A percentile compares a stretch with the other conserved stretches of the same genome.
Evolutionary conservation across 2,797 vertebrate genomes (phyloP).

Genomic region (Urocyon cinereoargenteus): DNA sequence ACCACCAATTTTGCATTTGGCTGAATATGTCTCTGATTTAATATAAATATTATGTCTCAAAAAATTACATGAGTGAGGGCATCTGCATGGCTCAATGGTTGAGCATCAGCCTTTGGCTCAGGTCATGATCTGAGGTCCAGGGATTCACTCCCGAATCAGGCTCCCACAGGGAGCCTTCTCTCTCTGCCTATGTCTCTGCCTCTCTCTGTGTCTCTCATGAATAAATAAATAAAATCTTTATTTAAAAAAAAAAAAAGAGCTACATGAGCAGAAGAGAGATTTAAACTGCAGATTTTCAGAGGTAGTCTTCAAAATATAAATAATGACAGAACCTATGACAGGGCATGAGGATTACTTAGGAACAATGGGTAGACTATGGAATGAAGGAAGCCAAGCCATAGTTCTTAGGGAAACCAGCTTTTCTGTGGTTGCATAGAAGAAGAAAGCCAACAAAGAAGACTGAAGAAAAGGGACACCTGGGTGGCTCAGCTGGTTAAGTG

Average conservation of each 20-base stretch:
- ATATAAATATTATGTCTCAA: constrained; percentile 71
- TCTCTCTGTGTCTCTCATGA: too few species aligned
- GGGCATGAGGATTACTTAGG: neutral
- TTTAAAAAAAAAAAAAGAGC: too few species aligned
- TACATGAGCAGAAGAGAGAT: neutral
- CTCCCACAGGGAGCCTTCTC: too few species aligned
- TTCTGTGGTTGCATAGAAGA: neutral
- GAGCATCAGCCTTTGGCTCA: too few species aligned
- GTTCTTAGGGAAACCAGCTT: neutral
- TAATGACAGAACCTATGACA: neutral
- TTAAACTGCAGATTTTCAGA: neutral
- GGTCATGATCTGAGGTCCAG: too few species aligned
- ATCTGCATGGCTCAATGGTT: too few species aligned
- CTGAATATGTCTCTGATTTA: neutral
- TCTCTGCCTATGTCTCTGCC: too few species aligned
- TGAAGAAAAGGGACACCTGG: neutral
- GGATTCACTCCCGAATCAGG: too few species aligned
- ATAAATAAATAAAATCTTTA: too few species aligned
- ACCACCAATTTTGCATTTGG: constrained; percentile 20
- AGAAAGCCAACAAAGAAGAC: neutral
- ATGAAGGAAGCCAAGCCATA: neutral
- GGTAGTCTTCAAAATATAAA: neutral
- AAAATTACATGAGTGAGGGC: neutral
- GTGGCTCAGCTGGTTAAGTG: too few species aligned
- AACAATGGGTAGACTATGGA: neutral